These are phyloP conservation scores for Podiceps cristatus DNA, from an alignment of 2,113 vertebrate species.

Conservation along the genomic window DNA sequence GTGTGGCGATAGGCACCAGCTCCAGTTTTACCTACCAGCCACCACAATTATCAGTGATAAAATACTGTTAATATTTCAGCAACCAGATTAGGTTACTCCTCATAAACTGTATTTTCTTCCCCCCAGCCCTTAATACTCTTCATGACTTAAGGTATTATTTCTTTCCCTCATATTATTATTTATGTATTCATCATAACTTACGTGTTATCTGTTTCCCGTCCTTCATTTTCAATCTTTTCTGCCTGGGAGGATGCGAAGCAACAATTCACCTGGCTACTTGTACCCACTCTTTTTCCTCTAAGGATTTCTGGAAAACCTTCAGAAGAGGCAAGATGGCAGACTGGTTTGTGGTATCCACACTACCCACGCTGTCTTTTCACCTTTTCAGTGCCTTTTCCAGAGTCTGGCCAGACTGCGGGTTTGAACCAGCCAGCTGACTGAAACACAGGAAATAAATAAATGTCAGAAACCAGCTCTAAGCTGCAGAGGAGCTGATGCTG, in stretches of 20 bases:
- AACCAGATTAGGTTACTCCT: fast-evolving
- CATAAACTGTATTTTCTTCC: not conserved
- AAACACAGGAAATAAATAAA: not conserved
- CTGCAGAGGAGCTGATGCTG: not conserved
- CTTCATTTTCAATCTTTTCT: not conserved
- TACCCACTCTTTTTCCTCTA: not conserved
- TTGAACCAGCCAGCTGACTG: not conserved
- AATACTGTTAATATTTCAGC: not conserved
- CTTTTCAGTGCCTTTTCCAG: not conserved
- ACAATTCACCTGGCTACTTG: fast-evolving
- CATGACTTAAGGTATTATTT: not conserved
- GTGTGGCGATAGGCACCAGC: fast-evolving
- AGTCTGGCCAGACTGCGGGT: not conserved
- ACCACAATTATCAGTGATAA: fast-evolving
- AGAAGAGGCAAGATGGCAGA: not conserved
- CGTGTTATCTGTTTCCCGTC: not conserved
- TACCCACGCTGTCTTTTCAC: not conserved
- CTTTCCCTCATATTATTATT: not conserved
- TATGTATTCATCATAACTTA: fast-evolving
- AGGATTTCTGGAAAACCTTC: not conserved
- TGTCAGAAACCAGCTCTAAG: not conserved
- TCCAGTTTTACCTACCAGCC: not conserved
- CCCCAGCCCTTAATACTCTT: fast-evolving
- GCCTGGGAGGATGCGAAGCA: not conserved
- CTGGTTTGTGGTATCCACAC: fast-evolving